phyloP scores from a whole-genome alignment of 2,888 invertebrate genomes.

The Acrobasis consociella region DNA sequence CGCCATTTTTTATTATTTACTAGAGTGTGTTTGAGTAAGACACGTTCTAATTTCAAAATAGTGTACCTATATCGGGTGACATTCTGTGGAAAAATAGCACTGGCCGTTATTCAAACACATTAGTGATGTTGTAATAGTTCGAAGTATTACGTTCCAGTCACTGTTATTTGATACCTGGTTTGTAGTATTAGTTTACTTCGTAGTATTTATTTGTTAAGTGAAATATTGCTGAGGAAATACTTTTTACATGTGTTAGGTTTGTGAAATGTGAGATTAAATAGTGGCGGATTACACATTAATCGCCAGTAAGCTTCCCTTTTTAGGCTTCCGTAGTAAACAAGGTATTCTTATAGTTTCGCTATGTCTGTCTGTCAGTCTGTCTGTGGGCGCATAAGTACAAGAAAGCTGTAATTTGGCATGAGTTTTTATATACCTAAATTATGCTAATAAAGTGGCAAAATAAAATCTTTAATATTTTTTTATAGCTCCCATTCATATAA shows the following conservation, averaged over 20 bases:
- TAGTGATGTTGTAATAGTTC: slow-evolving; percentile 17
- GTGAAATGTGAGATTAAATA: no score
- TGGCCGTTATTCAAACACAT: slow-evolving; percentile 17
- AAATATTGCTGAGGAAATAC: not conserved
- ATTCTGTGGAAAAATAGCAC: slow-evolving; percentile 9
- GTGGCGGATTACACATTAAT: no score
- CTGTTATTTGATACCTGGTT: slow-evolving; percentile 11
- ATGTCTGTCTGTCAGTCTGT: no score
- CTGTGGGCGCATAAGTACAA: no score
- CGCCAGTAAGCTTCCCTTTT: no score
- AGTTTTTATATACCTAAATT: no score
- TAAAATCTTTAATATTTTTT: no score
- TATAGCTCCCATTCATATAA: no score
- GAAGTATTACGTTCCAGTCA: slow-evolving; percentile 13
- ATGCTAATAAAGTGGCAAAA: no score
- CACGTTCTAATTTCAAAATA: slow-evolving; percentile 10
- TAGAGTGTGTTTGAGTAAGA: not conserved
- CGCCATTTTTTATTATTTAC: not conserved
- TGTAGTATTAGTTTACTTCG: slow-evolving; percentile 6
- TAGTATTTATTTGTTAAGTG: slow-evolving; percentile 9
- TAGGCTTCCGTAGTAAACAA: no score
- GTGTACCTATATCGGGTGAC: not conserved
- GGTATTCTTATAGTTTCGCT: no score
- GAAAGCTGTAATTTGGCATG: no score
- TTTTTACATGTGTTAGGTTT: not conserved